Base-by-base conservation (phyloP, 2,888 invertebrate genomes). In the Sympetrum striolatum region DNA sequence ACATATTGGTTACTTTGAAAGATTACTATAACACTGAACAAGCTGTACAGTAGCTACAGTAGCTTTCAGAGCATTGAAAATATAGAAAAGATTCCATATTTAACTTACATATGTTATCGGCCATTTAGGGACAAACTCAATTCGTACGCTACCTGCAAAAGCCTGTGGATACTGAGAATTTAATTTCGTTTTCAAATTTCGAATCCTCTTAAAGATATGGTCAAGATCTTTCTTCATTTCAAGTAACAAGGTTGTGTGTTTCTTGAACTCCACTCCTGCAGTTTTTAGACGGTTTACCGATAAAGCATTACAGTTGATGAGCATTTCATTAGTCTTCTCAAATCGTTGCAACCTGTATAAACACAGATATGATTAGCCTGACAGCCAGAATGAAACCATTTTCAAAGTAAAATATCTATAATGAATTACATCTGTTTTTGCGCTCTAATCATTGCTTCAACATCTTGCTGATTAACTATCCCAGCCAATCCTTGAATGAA, bases 281-380 rank as follows among this genome's bases (percentile, higher is more conserved):
- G 96, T 96, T 93, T 98, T 97, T 90, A 98, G 95, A 18, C 99
- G 96, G 91, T 97, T 97, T 4, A 97, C 96, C 0, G 99, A 98
- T n/a, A 99, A 94, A 31, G 98, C 97, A 94, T 99, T 99, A 93
- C 99, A 99, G 93, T 99, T 99, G 15, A 98, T 97, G 53, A 99
- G 94, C 99, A 99, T 99, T 95, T 99, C 99, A 93, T 99, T 99
- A 0, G 99, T 99, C 94, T 99, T 99, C 93, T 99, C 99, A 94
- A 99, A 99, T 90, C 99, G 95, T 93, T 98, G 98, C 44, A 99
- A 94, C 98, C 98, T 98, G 93, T 1, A 95, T 94, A 91, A 91
- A 90, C 90, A 91, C 90, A 60, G 31, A 58, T 58, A 39, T 48
- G 15, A 22, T 90, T 5, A 86, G 35, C 58, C 64, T 44, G 90